Percentiles rank a stretch among this genome's conserved stretches.
Conservation (phyloP, 2,888 invertebrate genomes). For the Seira sanloemensis region DNA sequence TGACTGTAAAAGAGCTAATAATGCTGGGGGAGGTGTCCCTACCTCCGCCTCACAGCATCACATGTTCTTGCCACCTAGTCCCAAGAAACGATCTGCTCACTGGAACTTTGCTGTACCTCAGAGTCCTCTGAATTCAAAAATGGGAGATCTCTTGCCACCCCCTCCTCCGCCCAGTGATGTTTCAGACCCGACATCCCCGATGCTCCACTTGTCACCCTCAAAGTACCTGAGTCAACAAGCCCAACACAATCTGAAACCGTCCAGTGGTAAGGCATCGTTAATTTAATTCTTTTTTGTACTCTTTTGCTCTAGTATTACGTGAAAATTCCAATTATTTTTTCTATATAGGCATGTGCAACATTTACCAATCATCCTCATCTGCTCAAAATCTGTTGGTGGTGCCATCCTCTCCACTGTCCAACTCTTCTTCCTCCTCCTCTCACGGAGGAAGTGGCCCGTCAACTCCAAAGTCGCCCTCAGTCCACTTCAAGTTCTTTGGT, state of each 20-base stretch:
- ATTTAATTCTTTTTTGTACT: background rate
- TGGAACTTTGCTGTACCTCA: conserved; percentile 70
- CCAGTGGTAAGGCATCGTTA: conserved; percentile 51
- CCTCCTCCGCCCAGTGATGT: conserved; percentile 46
- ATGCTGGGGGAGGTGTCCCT: background rate
- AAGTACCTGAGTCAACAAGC: conserved; percentile 69
- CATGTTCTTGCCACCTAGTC: conserved; percentile 71
- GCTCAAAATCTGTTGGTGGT: conserved; percentile 48
- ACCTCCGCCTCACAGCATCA: conserved; percentile 35
- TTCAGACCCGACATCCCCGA: conserved; percentile 32
- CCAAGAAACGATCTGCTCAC: conserved; percentile 69
- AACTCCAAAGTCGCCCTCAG: conserved; percentile 60
- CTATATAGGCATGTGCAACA: conserved; percentile 9
- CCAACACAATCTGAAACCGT: conserved; percentile 67
- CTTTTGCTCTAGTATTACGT: no score
- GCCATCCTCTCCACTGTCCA: conserved; percentile 42
- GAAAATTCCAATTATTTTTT: no score
- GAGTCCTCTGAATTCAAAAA: conserved; percentile 43
- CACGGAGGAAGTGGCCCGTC: conserved; percentile 55
- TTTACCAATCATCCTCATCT: conserved; percentile 20
- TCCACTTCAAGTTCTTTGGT: conserved; percentile 61
- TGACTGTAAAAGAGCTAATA: conserved; percentile 33
- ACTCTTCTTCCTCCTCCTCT: conserved; percentile 40
- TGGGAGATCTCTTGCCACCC: conserved; percentile 32
- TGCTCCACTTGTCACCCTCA: conserved; percentile 39